Conservation (phyloP, 35 echinoderm and acorn worm genomes). For the Patiria miniata region DNA sequence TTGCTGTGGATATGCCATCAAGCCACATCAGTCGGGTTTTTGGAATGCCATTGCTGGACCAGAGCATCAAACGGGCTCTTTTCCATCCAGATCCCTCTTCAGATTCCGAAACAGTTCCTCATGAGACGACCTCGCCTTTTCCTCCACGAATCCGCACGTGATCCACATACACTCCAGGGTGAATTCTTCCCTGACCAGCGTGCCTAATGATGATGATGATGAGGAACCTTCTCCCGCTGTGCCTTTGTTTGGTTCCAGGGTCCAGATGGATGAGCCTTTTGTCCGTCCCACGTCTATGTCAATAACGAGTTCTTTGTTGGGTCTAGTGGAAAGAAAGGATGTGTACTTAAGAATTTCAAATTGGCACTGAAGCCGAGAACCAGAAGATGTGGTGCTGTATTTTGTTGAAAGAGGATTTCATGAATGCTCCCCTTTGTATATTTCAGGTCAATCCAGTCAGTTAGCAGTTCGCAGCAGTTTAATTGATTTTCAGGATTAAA, state of each 20-base stretch:
- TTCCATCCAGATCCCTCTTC: background rate
- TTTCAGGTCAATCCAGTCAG: too few species aligned
- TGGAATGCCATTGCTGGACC: too few species aligned
- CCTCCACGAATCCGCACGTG: background rate
- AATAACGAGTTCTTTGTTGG: slow-evolving; percentile 5
- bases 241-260: background rate
- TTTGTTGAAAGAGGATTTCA: too few species aligned
- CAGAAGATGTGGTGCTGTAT: too few species aligned
- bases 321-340: background rate
- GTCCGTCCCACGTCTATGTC: background rate
- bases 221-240: background rate
- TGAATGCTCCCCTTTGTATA: too few species aligned
- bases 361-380: too few species aligned
- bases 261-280: background rate
- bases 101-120: slow-evolving; percentile 8
- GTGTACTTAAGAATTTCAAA: too few species aligned
- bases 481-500: too few species aligned
- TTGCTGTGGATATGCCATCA: too few species aligned
- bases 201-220: background rate
- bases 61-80: too few species aligned
- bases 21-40: too few species aligned
- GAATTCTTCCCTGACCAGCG: background rate
- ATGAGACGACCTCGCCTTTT: background rate
- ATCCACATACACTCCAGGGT: background rate
- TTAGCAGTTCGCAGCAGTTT: too few species aligned